Percentiles rank a stretch among this genome's conserved stretches.
Evolutionary conservation across 2,888 invertebrate species (phyloP).

Genomic region (Ochropleura plecta): DNA sequence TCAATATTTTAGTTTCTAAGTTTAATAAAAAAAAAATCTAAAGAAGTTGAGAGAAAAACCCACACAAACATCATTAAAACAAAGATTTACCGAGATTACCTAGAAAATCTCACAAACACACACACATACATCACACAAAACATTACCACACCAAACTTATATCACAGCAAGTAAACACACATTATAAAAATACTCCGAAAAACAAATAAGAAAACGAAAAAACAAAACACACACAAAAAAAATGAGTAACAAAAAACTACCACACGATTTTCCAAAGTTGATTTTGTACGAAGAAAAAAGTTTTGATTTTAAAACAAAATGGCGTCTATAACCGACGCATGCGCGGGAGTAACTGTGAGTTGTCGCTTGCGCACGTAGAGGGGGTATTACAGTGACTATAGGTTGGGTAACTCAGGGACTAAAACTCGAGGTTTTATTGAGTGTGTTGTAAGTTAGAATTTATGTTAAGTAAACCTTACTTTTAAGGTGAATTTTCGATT

Average conservation of each 20-base stretch:
- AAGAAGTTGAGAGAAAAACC: background rate
- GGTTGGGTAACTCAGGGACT: slow-evolving; percentile 59
- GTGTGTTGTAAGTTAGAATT: slow-evolving; percentile 28
- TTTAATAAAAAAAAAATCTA: too few species aligned
- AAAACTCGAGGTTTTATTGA: slow-evolving; percentile 57
- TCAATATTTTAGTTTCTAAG: background rate
- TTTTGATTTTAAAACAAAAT: background rate
- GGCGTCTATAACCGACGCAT: slow-evolving; percentile 53
- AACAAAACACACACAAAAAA: slow-evolving; percentile 21
- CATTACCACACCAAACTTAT: slow-evolving; percentile 30
- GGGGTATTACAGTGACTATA: slow-evolving; percentile 42
- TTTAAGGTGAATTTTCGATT: slow-evolving; percentile 1
- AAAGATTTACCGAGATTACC: slow-evolving; percentile 24
- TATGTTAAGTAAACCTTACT: slow-evolving; percentile 24
- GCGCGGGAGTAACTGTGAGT: slow-evolving; percentile 51
- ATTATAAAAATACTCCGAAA: slow-evolving; percentile 9
- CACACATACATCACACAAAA: slow-evolving; percentile 43
- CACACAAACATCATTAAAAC: slow-evolving; percentile 14
- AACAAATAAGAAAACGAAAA: slow-evolving; percentile 35
- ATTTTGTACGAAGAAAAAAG: background rate
- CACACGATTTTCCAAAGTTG: slow-evolving; percentile 24
- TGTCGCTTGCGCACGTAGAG: slow-evolving; percentile 37
- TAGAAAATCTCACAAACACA: slow-evolving; percentile 45
- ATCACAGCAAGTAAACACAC: slow-evolving; percentile 1
- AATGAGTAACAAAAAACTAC: slow-evolving; percentile 21